phyloP scores from a whole-genome alignment of 2,888 invertebrate genomes.

The Coremacera marginata region DNA sequence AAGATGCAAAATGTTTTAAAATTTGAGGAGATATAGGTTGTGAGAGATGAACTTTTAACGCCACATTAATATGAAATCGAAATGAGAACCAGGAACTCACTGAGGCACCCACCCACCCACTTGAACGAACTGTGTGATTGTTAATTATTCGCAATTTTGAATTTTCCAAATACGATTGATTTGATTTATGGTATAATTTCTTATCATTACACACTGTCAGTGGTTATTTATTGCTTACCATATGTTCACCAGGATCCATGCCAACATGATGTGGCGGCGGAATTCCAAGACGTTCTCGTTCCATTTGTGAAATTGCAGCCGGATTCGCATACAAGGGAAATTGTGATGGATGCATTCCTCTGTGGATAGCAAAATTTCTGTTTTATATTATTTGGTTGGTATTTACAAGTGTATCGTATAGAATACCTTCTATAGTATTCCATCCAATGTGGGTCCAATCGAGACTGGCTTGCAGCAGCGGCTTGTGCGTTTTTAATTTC shows the following conservation, averaged over 20 bases:
- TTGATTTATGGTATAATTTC: conserved; percentile 14
- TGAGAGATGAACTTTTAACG: conserved; percentile 11
- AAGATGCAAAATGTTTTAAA: conserved; percentile 29
- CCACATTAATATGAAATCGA: conserved; percentile 6
- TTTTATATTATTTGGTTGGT: conserved; percentile 4
- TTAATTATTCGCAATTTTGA: conserved; percentile 58
- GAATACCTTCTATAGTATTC: conserved; percentile 82
- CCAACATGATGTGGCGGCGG: conserved; percentile 74
- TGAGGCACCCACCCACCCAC: neutral
- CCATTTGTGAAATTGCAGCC: conserved; percentile 85
- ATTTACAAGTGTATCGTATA: conserved; percentile 5
- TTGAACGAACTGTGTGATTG: conserved; percentile 11
- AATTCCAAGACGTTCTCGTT: conserved; percentile 88
- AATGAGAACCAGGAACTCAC: conserved; percentile 9
- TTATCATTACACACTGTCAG: neutral
- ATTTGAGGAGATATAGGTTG: conserved; percentile 17
- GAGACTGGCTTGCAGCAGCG: conserved; percentile 74
- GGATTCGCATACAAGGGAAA: conserved; percentile 79
- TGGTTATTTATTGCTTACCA: conserved; percentile 73
- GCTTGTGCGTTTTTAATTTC: conserved; percentile 82
- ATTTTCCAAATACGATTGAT: conserved; percentile 69
- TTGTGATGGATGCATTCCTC: conserved; percentile 75
- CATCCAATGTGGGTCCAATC: conserved; percentile 85
- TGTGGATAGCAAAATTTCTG: conserved; percentile 53
- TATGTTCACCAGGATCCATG: conserved; percentile 86